Conservation (phyloP, 2,888 invertebrate species). For the Adelphocoris suturalis region DNA sequence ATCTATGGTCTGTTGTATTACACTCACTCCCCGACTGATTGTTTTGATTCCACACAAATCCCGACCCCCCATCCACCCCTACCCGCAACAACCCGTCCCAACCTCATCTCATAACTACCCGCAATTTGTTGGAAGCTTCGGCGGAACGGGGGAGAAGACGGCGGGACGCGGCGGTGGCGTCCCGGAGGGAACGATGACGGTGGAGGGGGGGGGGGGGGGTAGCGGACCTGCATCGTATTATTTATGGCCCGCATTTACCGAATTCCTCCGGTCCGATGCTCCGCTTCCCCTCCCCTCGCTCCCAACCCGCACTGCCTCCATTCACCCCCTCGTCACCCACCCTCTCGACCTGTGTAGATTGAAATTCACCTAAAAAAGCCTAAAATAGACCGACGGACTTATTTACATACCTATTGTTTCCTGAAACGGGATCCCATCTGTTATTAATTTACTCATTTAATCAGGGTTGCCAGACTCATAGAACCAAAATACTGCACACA, state of each 20-base stretch:
- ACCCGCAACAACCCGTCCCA: not conserved
- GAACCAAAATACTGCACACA: no score
- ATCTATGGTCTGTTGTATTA: slow-evolving; percentile 49
- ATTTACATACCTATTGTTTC: no score
- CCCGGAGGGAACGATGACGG: not conserved
- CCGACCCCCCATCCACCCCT: not conserved
- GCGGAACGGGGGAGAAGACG: not conserved
- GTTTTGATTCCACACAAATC: slow-evolving; percentile 47
- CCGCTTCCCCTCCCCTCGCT: not conserved
- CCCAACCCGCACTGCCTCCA: not conserved
- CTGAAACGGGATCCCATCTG: no score
- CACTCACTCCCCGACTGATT: slow-evolving; percentile 40
- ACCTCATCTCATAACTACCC: not conserved
- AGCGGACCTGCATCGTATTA: slow-evolving; percentile 40
- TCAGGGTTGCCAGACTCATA: no score
- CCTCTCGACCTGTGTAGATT: not conserved
- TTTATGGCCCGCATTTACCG: slow-evolving; percentile 57
- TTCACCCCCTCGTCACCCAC: not conserved
- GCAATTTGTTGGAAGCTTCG: slow-evolving; percentile 8
- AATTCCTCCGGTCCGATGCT: not conserved
- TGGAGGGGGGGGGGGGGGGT: not conserved
- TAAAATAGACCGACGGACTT: no score
- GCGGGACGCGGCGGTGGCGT: not conserved
- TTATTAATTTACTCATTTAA: no score
- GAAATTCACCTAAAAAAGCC: no score